Evolutionary conservation across 2,113 vertebrate genomes (phyloP).

Genomic region (Seriola dumerili): DNA sequence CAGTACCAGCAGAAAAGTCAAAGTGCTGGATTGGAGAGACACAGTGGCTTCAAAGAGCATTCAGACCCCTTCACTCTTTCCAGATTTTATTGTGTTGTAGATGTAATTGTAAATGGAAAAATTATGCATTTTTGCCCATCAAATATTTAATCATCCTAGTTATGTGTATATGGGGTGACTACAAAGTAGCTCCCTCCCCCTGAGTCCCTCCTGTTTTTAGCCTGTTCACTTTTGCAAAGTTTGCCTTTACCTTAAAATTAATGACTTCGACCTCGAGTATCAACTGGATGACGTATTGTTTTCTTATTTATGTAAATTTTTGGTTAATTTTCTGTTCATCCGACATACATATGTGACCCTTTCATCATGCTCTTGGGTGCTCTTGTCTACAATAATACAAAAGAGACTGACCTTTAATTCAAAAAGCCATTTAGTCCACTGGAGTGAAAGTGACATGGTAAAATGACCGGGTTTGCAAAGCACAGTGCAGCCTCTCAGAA

Average conservation of each 20-base stretch:
- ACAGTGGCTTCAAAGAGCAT: neutral
- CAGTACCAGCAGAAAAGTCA: conserved; percentile 6
- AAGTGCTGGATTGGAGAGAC: neutral
- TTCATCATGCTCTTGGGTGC: neutral
- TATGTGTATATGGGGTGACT: neutral
- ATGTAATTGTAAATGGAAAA: too few species aligned
- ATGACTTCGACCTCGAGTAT: neutral
- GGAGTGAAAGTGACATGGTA: too few species aligned
- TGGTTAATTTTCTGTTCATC: neutral
- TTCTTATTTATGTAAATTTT: neutral
- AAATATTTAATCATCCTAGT: neutral
- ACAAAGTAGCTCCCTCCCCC: too few species aligned
- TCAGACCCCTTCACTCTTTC: neutral
- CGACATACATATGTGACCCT: neutral
- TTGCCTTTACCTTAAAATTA: neutral
- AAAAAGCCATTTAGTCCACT: too few species aligned
- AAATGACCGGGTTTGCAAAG: neutral
- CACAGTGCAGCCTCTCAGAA: neutral
- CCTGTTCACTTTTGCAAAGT: neutral
- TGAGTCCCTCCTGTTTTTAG: neutral
- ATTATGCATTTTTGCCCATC: too few species aligned
- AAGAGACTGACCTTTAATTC: neutral
- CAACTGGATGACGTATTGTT: neutral
- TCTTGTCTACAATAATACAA: neutral
- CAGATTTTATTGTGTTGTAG: neutral